Percentiles rank a stretch among this genome's conserved stretches.
These are phyloP conservation scores for Sarcophilus harrisii DNA, from an alignment of 2,797 vertebrate species.

Conservation along the genomic window DNA sequence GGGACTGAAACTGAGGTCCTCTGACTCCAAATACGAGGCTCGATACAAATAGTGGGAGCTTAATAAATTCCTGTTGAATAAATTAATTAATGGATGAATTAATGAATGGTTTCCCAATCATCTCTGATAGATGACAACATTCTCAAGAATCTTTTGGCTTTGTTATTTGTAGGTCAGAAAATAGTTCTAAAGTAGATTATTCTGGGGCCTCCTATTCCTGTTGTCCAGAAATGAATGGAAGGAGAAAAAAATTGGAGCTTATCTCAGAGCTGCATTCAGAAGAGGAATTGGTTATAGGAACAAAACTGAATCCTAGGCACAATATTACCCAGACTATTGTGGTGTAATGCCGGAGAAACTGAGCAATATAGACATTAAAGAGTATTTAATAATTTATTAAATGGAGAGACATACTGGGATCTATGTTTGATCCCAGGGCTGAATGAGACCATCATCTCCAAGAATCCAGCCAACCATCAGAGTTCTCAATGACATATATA, in stretches of 20 bases:
- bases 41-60: neutral
- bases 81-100: neutral
- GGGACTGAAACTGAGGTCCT: neutral
- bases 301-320: neutral
- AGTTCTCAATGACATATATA: no score
- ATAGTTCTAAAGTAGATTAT: neutral
- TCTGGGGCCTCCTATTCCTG: neutral
- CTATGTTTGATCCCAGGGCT: no score
- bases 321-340: neutral
- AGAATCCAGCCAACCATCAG: no score
- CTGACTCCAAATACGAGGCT: neutral
- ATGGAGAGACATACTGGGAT: no score
- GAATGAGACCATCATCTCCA: no score
- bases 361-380: no score
- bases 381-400: no score
- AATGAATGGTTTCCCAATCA: neutral
- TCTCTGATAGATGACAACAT: neutral
- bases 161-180: neutral
- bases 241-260: neutral
- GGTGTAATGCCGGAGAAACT: no score
- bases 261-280: neutral
- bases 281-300: neutral
- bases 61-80: neutral
- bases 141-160: neutral
- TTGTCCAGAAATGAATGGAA: neutral